Evolutionary conservation across 2,797 vertebrate genomes (phyloP).

Genomic region (Mormyrus hasselquistii): DNA sequence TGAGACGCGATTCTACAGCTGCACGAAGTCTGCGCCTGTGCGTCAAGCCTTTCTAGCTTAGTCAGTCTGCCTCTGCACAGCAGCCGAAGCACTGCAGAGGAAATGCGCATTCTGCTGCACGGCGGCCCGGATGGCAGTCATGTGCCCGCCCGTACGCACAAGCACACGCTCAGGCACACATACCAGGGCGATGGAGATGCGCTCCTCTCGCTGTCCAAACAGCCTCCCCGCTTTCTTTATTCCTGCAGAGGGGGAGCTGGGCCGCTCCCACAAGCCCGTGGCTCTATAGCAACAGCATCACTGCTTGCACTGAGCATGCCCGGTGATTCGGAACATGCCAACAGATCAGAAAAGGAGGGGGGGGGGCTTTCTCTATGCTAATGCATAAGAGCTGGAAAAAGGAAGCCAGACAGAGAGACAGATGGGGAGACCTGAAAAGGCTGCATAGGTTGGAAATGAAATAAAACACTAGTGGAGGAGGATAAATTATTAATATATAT

Average conservation of each 20-base stretch:
- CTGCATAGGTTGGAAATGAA: background rate
- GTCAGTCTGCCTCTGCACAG: background rate
- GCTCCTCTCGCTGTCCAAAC: background rate
- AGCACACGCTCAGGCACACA: background rate
- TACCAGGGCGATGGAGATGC: background rate
- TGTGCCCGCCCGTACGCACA: background rate
- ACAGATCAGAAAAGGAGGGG: constrained; percentile 29
- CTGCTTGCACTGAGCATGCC: constrained; percentile 36
- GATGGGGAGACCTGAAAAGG: background rate
- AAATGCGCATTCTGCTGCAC: constrained; percentile 12
- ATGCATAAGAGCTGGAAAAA: background rate
- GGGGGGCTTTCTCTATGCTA: background rate
- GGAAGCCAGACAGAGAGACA: background rate
- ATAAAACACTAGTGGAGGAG: background rate
- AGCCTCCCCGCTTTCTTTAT: constrained; percentile 13
- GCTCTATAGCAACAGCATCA: constrained; percentile 43
- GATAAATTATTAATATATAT: background rate
- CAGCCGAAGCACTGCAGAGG: constrained; percentile 13
- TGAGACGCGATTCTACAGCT: background rate
- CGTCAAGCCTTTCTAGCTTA: background rate
- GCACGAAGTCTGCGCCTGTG: background rate
- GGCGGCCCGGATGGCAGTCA: background rate
- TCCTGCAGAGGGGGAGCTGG: constrained; percentile 24
- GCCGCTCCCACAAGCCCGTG: constrained; percentile 21
- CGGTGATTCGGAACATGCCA: constrained; percentile 32